phyloP scores from a whole-genome alignment of 2,113 vertebrate species.

The Cyprinus carpio region DNA sequence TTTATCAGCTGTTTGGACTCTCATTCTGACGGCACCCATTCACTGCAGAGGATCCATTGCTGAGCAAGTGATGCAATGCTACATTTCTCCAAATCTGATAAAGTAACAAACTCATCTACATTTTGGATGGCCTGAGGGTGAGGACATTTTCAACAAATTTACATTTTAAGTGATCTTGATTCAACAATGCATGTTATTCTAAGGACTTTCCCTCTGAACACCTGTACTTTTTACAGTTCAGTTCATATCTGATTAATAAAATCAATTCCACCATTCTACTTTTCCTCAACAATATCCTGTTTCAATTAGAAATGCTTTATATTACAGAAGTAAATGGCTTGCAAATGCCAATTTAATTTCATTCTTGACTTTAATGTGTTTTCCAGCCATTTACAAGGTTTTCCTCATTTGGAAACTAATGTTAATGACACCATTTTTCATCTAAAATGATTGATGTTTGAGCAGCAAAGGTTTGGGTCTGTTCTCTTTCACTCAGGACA shows the following conservation, averaged over 20 bases:
- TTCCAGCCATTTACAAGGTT: slow-evolving; percentile 21
- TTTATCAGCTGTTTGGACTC: too few relatives aligned
- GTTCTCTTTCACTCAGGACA: not conserved
- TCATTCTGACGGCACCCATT: too few relatives aligned
- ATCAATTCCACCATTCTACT: not conserved
- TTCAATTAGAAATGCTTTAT: not conserved
- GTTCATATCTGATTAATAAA: not conserved
- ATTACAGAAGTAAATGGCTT: not conserved
- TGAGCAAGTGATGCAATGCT: too few relatives aligned
- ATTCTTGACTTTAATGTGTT: not conserved
- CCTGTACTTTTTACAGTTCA: too few relatives aligned
- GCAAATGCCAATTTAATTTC: not conserved
- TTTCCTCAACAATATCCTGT: not conserved
- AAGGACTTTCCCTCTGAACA: not conserved
- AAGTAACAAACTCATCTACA: too few relatives aligned
- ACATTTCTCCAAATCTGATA: too few relatives aligned
- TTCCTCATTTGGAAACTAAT: slow-evolving; percentile 21
- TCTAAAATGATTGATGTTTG: not conserved
- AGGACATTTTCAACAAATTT: too few relatives aligned
- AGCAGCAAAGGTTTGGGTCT: not conserved
- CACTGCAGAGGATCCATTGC: too few relatives aligned
- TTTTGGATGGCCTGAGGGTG: too few relatives aligned
- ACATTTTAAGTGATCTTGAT: too few relatives aligned
- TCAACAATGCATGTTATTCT: not conserved
- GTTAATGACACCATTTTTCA: not conserved